Base-by-base conservation (phyloP, 1,140 invertebrate genomes). In the Tribolium castaneum region DNA sequence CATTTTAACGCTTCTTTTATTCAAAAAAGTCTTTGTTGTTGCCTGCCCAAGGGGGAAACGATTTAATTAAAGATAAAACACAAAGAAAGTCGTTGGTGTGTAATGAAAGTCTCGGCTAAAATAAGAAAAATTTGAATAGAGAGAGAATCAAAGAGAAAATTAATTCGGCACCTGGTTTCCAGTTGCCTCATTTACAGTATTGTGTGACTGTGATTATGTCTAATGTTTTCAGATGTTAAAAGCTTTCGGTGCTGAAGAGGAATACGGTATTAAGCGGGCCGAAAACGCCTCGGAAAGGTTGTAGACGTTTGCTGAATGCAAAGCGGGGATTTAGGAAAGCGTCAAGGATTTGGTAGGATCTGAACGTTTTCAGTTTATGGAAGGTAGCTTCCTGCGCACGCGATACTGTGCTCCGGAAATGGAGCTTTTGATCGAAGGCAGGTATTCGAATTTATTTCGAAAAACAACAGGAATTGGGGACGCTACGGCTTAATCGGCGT, bases 281-380 rank as follows among this genome's bases (percentile, higher is more conserved):
- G 52, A 39, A 54, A 73, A 35, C 49, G 71, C 25, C 16, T 51
- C 70, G 70, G 25, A 72, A 72, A 66, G 45, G 70, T 72, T 78
- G 39, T 51, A 78, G 59, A 81, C 80, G 80, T 79, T 73, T 70
- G 70, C 45, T 81, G 80, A 81, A 81, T 81, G 80, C 80, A 81
- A 81, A 81, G 62, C 34, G 70, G 22, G 78, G 80, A 79, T 79
- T 79, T 81, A 73, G 77, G 59, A 79, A 77, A 76, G 71, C 72
- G 45, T 70, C 75, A 74, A 80, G 78, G 80, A 81, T 80, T 78
- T 78, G 51, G 76, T 76, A 78, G 76, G 75, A 78, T 78, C 50
- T 35, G 49, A 81, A 74, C 76, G 73, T 81, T 81, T 79, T 76
- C 80, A 76, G 66, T 81, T 81, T 81, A 81, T 81, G 78, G 80